These are phyloP conservation scores for Smutsia temminckii DNA, from an alignment of 2,797 vertebrate species.

Conservation along the genomic window DNA sequence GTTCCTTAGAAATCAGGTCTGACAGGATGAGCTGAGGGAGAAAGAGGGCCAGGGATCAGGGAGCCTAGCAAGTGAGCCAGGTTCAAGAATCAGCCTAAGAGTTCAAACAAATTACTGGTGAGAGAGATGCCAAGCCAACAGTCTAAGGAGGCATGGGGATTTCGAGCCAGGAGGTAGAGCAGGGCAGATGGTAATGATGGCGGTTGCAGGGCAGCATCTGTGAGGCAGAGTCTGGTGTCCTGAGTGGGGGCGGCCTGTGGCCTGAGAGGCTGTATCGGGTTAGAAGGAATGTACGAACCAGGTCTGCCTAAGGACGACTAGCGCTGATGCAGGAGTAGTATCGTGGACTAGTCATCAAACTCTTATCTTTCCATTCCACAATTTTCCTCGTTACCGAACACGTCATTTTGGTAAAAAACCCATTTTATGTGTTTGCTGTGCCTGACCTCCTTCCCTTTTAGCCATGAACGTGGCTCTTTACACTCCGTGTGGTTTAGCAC, in stretches of 20 bases:
- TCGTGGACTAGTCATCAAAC: background rate
- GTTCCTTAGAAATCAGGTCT: background rate
- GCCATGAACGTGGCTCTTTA: background rate
- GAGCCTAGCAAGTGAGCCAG: background rate
- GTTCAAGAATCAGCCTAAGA: background rate
- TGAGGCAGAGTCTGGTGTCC: background rate
- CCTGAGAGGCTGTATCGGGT: background rate
- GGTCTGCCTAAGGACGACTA: background rate
- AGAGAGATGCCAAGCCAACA: background rate
- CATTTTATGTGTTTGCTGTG: background rate
- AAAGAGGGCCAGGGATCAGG: no score
- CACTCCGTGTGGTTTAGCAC: background rate
- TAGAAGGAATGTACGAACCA: background rate
- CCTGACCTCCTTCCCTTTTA: background rate
- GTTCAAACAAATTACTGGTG: no score
- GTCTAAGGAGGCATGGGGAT: background rate
- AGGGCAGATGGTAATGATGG: background rate
- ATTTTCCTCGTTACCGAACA: background rate
- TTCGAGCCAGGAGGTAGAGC: background rate
- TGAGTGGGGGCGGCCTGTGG: no score
- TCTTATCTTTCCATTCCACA: background rate
- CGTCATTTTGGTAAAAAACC: background rate
- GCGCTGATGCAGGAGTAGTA: background rate
- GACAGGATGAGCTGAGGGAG: background rate
- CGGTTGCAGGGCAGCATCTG: rapidly evolving